Base-by-base conservation (phyloP, 2,797 vertebrate genomes). In the Amniataba percoides region DNA sequence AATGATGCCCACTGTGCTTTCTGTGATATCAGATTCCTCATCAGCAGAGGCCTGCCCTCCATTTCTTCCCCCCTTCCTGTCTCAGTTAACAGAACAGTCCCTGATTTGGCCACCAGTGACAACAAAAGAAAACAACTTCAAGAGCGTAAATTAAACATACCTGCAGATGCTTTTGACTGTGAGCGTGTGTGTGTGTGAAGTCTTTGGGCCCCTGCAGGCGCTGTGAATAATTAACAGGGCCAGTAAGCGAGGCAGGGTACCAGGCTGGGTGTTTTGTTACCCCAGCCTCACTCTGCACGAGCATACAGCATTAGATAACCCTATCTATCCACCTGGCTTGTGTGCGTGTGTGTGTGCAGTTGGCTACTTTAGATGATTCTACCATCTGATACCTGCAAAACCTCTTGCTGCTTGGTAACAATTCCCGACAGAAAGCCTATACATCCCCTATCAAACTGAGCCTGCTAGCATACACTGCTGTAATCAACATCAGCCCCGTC, bases 201-300 rank as follows among this genome's bases (percentile, higher is more conserved):
- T 81, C 84, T 84, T 69, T 21, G 68, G 87, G 85, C 83, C 89
- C 81, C 82, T 88, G 85, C 86, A 88, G 88, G 85, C 71, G 8
- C 25, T 65, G 69, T 94, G 88, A 94, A 94, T 95, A 94, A 93
- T 94, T 93, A 91, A 94, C 78, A 70, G 82, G 70, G 71, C 74
- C 67, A 55, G 81, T 76, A 74, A 88, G 89, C 34, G 70, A 90
- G 81, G 85, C 83, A 68, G 80, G 83, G 85, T 84, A 89, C 84
- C 83, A 87, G 74, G 82, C 61, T 42, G 76, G 88, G 93, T 92
- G 88, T 94, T 93, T 80, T 80, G 90, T 94, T 94, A 92, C 93
- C 77, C 80, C 53, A 34, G 72, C 83, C 77, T 93, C 91, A 90
- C 88, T 92, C 89, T 83, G 87, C 88, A 89, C 56, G 6, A 81